Conservation (phyloP, 2,113 vertebrate genomes). For the Corydoras sp. region DNA sequence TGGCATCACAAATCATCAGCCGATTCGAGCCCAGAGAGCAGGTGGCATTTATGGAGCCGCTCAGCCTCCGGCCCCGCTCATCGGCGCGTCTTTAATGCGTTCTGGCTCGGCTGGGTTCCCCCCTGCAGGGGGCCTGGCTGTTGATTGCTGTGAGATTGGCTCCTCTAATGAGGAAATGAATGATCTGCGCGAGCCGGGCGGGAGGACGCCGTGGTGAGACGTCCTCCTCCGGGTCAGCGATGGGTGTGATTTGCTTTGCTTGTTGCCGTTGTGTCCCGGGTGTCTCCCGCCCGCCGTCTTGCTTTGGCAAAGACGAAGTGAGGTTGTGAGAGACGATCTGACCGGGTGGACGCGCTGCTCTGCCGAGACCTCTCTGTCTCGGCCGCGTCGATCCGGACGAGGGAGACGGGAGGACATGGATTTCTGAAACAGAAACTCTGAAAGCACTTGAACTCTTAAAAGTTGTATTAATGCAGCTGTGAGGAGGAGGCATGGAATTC, state of each 20-base stretch:
- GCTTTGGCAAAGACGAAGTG: too few relatives aligned
- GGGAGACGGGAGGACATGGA: too few relatives aligned
- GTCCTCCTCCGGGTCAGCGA: neutral
- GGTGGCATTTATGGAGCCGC: slow-evolving; percentile 42
- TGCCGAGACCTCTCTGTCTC: too few relatives aligned
- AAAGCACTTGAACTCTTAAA: too few relatives aligned
- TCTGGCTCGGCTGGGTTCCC: slow-evolving; percentile 25
- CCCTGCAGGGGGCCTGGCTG: slow-evolving; percentile 23
- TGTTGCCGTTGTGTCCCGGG: neutral
- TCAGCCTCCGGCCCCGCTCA: slow-evolving; percentile 26
- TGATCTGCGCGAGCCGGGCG: slow-evolving; percentile 49
- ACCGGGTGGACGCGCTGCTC: too few relatives aligned
- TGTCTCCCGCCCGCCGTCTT: neutral
- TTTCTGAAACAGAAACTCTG: too few relatives aligned
- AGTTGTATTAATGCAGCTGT: too few relatives aligned
- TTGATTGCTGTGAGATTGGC: slow-evolving; percentile 38
- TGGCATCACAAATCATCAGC: slow-evolving; percentile 44
- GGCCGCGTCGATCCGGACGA: too few relatives aligned
- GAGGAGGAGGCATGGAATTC: too few relatives aligned
- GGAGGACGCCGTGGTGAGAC: slow-evolving; percentile 54
- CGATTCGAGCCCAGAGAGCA: slow-evolving; percentile 29
- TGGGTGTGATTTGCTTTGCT: slow-evolving; percentile 1
- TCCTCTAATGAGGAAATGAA: slow-evolving; percentile 53
- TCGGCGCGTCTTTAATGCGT: slow-evolving; percentile 44
- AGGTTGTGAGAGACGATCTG: too few relatives aligned